A percentile compares a stretch with the other conserved stretches of the same genome.
phyloP scores from a whole-genome alignment of 2,113 vertebrate genomes.

The Cynocephalus volans region DNA sequence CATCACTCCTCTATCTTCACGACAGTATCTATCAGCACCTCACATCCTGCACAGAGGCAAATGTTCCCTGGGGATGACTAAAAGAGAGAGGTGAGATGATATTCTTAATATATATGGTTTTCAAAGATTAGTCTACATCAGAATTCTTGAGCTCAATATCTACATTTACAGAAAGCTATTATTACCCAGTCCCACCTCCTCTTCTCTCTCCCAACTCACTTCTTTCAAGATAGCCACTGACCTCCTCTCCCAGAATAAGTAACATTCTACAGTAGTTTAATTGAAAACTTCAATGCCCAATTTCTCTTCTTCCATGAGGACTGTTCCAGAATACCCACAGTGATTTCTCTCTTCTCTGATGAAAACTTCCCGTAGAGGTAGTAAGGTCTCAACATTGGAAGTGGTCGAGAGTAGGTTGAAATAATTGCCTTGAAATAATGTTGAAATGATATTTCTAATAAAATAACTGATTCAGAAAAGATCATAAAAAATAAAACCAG shows the following conservation, averaged over 20 bases:
- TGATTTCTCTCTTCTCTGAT: constrained; percentile 32
- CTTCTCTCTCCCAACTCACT: neutral
- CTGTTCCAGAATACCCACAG: neutral
- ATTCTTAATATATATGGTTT: neutral
- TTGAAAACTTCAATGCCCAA: neutral
- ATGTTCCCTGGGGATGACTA: neutral
- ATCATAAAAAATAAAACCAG: neutral
- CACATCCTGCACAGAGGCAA: neutral
- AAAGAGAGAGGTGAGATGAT: neutral
- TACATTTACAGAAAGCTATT: neutral
- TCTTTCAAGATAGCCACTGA: neutral
- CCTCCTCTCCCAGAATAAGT: neutral
- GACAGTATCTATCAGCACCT: neutral
- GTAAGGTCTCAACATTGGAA: neutral
- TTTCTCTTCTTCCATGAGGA: constrained; percentile 49
- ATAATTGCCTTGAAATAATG: neutral
- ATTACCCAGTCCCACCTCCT: neutral
- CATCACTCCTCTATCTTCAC: neutral
- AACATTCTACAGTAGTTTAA: constrained; percentile 6
- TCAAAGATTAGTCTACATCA: neutral
- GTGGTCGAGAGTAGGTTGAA: neutral
- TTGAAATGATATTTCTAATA: neutral
- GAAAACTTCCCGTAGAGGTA: neutral
- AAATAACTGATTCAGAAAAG: constrained; percentile 50
- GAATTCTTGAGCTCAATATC: neutral